These are phyloP conservation scores for Callimorpha dominula DNA, from an alignment of 2,888 invertebrate species.

Conservation along the genomic window DNA sequence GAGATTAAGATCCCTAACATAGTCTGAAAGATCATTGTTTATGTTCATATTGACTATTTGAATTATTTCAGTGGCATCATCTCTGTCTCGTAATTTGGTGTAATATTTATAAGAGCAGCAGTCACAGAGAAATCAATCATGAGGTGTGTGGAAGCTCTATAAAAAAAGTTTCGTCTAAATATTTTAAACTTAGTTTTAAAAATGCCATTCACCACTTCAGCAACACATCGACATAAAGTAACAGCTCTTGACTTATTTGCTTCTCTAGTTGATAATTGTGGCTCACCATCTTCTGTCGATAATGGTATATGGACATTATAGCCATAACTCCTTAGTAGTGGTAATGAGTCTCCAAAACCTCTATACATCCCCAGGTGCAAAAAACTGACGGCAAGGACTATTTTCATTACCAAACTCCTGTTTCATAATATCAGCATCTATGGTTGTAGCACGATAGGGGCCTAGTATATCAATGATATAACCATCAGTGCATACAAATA, in stretches of 20 bases:
- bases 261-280: background rate
- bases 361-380: constrained; percentile 3
- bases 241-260: constrained; percentile 12
- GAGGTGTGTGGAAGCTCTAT: background rate
- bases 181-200: constrained; percentile 7
- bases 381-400: background rate
- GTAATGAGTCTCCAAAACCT: constrained; percentile 4
- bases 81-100: constrained; percentile 4
- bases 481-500: too few species aligned
- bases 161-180: constrained; percentile 10
- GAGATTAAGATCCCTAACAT: background rate
- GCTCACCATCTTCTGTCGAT: background rate
- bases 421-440: constrained; percentile 11
- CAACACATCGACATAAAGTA: constrained; percentile 12
- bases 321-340: background rate
- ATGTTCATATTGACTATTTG: background rate
- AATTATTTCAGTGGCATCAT: constrained; percentile 10
- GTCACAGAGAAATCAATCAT: constrained; percentile 12
- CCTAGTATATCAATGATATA: too few species aligned
- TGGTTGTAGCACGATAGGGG: constrained; percentile 11
- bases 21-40: background rate
- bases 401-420: background rate
- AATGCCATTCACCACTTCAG: constrained; percentile 10
- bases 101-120: constrained; percentile 12
- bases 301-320: background rate